These are phyloP conservation scores for Ficedula albicollis DNA, from an alignment of 2,797 vertebrate genomes.

Conservation along the genomic window DNA sequence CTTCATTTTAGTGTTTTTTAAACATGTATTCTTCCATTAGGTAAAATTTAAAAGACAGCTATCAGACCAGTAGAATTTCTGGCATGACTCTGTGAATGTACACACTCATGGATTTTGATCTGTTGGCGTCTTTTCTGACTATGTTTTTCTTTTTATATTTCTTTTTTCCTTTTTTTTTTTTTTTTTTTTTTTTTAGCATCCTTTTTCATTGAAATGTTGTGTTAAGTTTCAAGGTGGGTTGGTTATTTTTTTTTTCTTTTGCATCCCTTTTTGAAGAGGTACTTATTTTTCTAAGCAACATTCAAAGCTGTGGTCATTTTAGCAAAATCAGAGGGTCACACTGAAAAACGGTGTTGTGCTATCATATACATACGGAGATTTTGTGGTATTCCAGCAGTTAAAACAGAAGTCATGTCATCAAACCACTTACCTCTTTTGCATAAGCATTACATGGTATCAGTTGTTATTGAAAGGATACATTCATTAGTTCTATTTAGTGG, in stretches of 20 bases:
- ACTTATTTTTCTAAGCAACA: background rate
- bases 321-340: background rate
- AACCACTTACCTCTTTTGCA: background rate
- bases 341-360: background rate
- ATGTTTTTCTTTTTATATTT: background rate
- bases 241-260: background rate
- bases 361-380: background rate
- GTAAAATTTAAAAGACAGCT: background rate
- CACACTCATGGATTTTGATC: background rate
- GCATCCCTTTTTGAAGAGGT: background rate
- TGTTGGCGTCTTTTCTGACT: background rate
- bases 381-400: background rate
- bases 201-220: background rate
- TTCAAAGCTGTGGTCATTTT: background rate
- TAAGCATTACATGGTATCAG: background rate
- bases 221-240: background rate
- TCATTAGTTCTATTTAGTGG: background rate
- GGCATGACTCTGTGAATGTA: background rate
- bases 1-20: background rate
- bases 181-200: background rate
- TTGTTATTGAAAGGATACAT: background rate
- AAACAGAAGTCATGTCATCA: background rate
- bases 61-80: background rate
- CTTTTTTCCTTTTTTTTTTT: rapidly evolving
- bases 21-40: background rate